Percentiles rank a stretch among this genome's conserved stretches.
These are phyloP conservation scores for Crotophaga sulcirostris DNA, from an alignment of 2,113 vertebrate genomes.

Conservation along the genomic window DNA sequence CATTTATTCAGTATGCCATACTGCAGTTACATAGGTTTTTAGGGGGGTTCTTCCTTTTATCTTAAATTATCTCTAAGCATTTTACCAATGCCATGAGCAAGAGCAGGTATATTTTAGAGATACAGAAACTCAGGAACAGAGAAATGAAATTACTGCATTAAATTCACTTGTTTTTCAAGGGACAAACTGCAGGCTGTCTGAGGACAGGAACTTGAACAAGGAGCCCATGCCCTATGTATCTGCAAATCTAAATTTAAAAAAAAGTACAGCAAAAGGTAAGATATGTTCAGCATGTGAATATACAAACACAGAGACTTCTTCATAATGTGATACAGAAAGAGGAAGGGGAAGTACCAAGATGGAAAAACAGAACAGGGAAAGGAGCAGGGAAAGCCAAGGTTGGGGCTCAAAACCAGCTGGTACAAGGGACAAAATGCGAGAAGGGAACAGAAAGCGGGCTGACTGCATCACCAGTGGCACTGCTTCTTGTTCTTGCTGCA, in stretches of 20 bases:
- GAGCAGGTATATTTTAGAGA: neutral
- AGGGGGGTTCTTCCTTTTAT: neutral
- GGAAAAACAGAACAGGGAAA: neutral
- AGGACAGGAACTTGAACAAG: neutral
- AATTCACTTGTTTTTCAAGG: neutral
- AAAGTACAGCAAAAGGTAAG: neutral
- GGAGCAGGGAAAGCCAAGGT: fast-evolving
- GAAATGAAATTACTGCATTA: neutral
- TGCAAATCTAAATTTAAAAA: neutral
- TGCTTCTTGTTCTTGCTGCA: slow-evolving; percentile 36
- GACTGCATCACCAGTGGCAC: neutral
- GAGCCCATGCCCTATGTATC: neutral
- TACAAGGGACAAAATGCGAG: neutral
- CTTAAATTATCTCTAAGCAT: neutral
- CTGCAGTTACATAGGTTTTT: neutral
- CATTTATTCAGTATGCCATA: neutral
- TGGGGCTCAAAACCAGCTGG: neutral
- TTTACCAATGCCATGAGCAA: neutral
- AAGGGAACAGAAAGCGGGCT: neutral
- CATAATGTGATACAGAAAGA: neutral
- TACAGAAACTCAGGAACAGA: neutral
- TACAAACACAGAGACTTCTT: neutral
- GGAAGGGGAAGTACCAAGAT: neutral
- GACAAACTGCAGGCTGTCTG: neutral
- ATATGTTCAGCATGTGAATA: neutral